Evolutionary conservation across 2,888 invertebrate species (phyloP).

Genomic region (Ditula angustiorana): DNA sequence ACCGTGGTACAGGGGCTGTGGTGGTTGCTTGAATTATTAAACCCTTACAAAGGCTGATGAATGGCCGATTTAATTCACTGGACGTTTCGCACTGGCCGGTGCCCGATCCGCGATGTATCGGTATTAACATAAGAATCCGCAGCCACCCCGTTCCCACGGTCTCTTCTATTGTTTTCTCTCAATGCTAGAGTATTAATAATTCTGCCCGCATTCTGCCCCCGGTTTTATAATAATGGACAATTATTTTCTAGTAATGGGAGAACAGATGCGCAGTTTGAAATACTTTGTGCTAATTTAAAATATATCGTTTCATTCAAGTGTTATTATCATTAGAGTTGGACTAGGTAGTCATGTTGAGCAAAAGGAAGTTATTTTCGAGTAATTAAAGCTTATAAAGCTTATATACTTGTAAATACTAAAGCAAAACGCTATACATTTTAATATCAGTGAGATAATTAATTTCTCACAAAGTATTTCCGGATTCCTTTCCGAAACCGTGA

Average conservation of each 20-base stretch:
- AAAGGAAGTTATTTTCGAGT: background rate
- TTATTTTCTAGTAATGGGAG: conserved; percentile 45
- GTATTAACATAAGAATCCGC: conserved; percentile 76
- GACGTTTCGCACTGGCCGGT: conserved; percentile 58
- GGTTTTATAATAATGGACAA: conserved; percentile 51
- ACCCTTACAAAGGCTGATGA: conserved; percentile 67
- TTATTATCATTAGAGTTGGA: background rate
- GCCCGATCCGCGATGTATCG: conserved; percentile 68
- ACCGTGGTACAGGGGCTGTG: conserved; percentile 51
- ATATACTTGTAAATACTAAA: too few species aligned
- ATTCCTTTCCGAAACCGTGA: too few species aligned
- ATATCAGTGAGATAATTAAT: too few species aligned
- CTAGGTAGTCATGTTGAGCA: background rate
- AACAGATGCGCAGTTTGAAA: conserved; percentile 27
- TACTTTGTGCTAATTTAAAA: conserved; percentile 27
- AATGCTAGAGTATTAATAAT: conserved; percentile 49
- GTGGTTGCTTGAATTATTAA: conserved; percentile 68
- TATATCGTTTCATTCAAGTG: conserved; percentile 3
- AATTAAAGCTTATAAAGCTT: too few species aligned
- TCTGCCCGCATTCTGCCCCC: conserved; percentile 43
- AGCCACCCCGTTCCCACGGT: conserved; percentile 71
- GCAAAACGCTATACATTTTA: too few species aligned
- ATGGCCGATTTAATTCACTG: conserved; percentile 58
- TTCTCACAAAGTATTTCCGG: too few species aligned
- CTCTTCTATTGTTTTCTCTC: conserved; percentile 56